Base-by-base conservation (phyloP, 2,113 vertebrate species). In the Bagarius yarrelli region DNA sequence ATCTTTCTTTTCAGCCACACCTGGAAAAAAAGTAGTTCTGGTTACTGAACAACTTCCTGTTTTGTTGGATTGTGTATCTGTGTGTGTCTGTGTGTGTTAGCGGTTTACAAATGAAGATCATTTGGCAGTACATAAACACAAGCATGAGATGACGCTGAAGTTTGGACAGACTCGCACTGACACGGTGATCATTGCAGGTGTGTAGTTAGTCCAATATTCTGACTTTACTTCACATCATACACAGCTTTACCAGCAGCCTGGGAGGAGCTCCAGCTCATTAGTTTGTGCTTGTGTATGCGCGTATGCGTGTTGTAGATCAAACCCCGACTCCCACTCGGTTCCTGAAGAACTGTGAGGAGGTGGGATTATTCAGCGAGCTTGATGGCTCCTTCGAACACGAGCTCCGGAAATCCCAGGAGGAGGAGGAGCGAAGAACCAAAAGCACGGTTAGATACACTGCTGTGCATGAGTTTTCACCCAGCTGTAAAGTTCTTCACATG, bases 101-200 rank as follows among this genome's bases (percentile, higher is more conserved):
- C 94, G 97, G 90, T 99, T 99, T 90, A 99, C 97, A 84, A 99
- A 99, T 81, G 97, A 98, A 93, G 97, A 99, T 92, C 97, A 99
- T 91, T 93, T 99, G 94, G 95, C 97, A 6, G 97, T 99, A 78
- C 97, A 99, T 90, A 98, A 96, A 92, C 97, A 98, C 94, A 99
- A 99, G 89, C 97, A 99, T 81, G 97, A 99, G 92, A 98, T 99
- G 97, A 99, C 97, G n/a, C 88, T 99, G 88, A 98, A 98, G 89
- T 98, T 99, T 84, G 97, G 97, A 89, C 97, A 96, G 52, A 91
- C 96, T 78, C 94, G 97, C 85, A 98, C 96, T 0, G 97, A 99
- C 89, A 97, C 96, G 18, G 96, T 98, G 91, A 98, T 99, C 86
- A 98, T 99, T 72, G 96, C 96, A 95, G 97, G 97, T 99, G 94